phyloP scores from a whole-genome alignment of 2,888 invertebrate genomes.

The Volucella bombylans region DNA sequence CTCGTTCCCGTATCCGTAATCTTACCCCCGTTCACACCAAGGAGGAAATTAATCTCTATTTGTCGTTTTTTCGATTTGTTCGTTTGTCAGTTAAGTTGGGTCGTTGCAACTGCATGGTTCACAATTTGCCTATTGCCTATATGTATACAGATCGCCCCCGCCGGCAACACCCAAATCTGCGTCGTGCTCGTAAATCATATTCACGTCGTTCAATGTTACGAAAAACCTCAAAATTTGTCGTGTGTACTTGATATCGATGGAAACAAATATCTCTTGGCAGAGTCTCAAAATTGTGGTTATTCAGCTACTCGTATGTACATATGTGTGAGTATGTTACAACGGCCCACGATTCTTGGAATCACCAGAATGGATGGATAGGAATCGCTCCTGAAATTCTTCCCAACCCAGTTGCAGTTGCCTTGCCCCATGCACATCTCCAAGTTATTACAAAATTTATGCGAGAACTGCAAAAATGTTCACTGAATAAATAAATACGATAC shows the following conservation, averaged over 20 bases:
- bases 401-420: no score
- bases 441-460: constrained; percentile 10
- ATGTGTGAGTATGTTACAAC: neutral
- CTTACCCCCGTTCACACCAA: constrained; percentile 1
- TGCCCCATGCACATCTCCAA: constrained; percentile 1
- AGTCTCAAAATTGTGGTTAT: constrained; percentile 52
- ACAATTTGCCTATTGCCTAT: constrained; percentile 42
- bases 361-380: no score
- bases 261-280: constrained; percentile 70
- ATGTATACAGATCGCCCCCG: constrained; percentile 28
- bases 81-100: neutral
- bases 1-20: neutral
- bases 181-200: constrained; percentile 63
- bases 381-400: no score
- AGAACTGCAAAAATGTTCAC: constrained; percentile 18
- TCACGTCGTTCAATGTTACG: constrained; percentile 67
- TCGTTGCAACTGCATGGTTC: constrained; percentile 5
- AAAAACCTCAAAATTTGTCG: constrained; percentile 69
- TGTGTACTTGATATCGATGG: constrained; percentile 65
- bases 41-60: constrained; percentile 37
- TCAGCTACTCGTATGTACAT: constrained; percentile 4
- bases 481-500: constrained; percentile 15
- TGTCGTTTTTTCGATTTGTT: neutral
- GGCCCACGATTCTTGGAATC: no score
- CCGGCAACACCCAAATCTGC: constrained; percentile 57